phyloP scores from a whole-genome alignment of 2,113 vertebrate species.

The Semicossyphus pulcher region DNA sequence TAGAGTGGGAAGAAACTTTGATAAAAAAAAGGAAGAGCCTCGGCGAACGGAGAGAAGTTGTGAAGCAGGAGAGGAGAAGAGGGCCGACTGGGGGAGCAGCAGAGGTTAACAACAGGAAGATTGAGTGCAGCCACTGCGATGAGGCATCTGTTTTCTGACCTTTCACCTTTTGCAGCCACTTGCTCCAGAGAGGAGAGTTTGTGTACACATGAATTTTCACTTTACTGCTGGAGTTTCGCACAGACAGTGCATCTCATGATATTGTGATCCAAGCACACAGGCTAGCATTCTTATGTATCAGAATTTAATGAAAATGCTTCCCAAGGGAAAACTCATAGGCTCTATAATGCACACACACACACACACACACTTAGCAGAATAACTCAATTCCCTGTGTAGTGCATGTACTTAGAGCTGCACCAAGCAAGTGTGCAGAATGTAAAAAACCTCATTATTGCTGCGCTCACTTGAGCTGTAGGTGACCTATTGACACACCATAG shows the following conservation, averaged over 20 bases:
- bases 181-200: background rate
- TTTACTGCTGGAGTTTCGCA: background rate
- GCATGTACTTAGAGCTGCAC: too few relatives aligned
- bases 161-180: constrained; percentile 12
- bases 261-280: background rate
- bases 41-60: background rate
- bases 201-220: background rate
- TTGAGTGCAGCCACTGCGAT: background rate
- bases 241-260: background rate
- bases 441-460: too few relatives aligned
- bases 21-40: constrained; percentile 2
- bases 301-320: too few relatives aligned
- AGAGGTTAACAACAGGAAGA: constrained; percentile 8
- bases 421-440: too few relatives aligned
- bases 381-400: too few relatives aligned
- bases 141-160: constrained; percentile 10
- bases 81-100: too few relatives aligned
- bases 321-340: too few relatives aligned
- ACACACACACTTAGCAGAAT: too few relatives aligned
- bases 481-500: too few relatives aligned
- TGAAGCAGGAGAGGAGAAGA: background rate
- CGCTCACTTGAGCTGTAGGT: too few relatives aligned
- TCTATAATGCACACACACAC: too few relatives aligned
- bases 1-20: constrained; percentile 11
- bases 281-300: too few relatives aligned